Evolutionary conservation across 1,140 invertebrate genomes (phyloP), one percentile per base, ranked within the genome.

Genomic region (Sycobia sp.): DNA sequence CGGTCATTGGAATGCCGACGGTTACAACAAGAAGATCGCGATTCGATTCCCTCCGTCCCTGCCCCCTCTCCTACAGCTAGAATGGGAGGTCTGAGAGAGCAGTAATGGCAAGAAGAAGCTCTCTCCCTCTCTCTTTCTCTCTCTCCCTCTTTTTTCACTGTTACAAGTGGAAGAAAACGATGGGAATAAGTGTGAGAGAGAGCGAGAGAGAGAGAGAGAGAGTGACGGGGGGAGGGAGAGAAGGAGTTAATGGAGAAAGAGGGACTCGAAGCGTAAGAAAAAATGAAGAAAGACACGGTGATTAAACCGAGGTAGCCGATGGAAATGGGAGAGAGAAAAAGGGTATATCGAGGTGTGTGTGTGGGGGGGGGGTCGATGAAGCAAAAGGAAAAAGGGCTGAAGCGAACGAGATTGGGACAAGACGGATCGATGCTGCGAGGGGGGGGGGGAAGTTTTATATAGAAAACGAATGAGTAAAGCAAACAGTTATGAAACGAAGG

Each of bases 1-100:
- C 57, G 62, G 58, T 69, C 69, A 67, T 64, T 60, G 69, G 69
- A 71, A 71, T 69, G 62, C 69, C 67, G 65, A 56, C 65, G 39
- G n/a, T 59, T 66, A 67, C 51, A 69, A 69, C 65, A 67, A 69
- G 59, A 62, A 62, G 51, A 56, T 62, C 20, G 41, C 59, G 13
- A 54, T 59, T 38, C 38, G 49, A 65, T 58, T 58, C 22, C 47
- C 18, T 13, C 25, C 43, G 29, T 8, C 39, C 3, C 14, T n/a
- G n/a, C n/a, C n/a, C n/a, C n/a, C n/a, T n/a, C n/a, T n/a, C 11
- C 36, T 29, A 46, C 51, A 58, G 23, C 36, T 29, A 53, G 55
- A 53, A 20, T 53, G 62, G 54, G 55, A 65, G 55, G 47, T 53
- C 49, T 16, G 54, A 53, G 25, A 20, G 50, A 32, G n/a, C 39